A percentile compares a stretch with the other conserved stretches of the same genome.
Conservation (phyloP, 53 echinoderm and acorn worm genomes). For the Antedon mediterranea region DNA sequence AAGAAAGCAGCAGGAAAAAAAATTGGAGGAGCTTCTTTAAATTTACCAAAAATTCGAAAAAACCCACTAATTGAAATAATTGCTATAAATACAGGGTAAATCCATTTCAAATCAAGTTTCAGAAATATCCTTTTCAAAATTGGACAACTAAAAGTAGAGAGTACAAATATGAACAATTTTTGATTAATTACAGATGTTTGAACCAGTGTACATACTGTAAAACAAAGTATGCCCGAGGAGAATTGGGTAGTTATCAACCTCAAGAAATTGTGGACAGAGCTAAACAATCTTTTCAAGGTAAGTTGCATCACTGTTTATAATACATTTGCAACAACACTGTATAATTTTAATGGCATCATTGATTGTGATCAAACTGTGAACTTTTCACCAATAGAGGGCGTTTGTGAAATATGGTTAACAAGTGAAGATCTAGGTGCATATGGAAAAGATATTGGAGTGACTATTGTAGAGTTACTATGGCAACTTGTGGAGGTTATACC, state of each 20-base stretch:
- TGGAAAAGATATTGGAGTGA: constrained; percentile 88
- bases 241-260: constrained; percentile 87
- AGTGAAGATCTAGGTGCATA: constrained; percentile 98
- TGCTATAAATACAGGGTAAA: constrained; percentile 95
- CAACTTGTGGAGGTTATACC: constrained; percentile 89
- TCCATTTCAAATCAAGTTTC: background rate
- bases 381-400: constrained; percentile 65
- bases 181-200: constrained; percentile 45
- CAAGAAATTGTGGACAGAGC: constrained; percentile 76
- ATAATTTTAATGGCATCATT: too few relatives aligned
- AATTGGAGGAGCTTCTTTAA: constrained; percentile 71
- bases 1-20: constrained; percentile 95
- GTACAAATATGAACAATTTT: background rate
- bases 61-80: constrained; percentile 92
- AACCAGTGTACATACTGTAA: constrained; percentile 98
- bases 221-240: constrained; percentile 94
- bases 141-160: too few relatives aligned
- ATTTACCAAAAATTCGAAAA: constrained; percentile 84
- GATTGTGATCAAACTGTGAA: too few relatives aligned
- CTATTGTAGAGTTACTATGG: constrained; percentile 82
- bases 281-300: constrained; percentile 95
- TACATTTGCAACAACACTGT: background rate
- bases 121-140: too few relatives aligned
- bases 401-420: constrained; percentile 96
- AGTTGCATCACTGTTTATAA: background rate